Evolutionary conservation across 2,113 vertebrate species (phyloP).

Genomic region (Dipodomys merriami): DNA sequence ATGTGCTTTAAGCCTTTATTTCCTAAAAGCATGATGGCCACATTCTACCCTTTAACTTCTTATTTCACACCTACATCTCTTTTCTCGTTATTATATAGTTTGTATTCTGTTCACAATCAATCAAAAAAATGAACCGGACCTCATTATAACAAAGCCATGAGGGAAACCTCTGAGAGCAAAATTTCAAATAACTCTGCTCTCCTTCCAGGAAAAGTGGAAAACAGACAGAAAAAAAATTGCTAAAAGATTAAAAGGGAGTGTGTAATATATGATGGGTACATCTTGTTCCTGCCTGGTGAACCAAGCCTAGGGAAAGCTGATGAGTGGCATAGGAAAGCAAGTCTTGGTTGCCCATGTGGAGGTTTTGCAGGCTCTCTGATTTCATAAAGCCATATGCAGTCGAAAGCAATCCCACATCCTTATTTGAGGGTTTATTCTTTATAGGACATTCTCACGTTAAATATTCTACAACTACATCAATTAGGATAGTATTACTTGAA

Average conservation of each 20-base stretch:
- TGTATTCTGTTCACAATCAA: not conserved
- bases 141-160: conserved; percentile 25
- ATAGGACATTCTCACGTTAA: not conserved
- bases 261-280: not conserved
- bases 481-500: not conserved
- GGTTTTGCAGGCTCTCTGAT: not conserved
- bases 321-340: not conserved
- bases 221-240: conserved; percentile 2
- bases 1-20: not conserved
- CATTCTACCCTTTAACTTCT: not conserved
- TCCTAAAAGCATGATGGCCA: not conserved
- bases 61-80: not conserved
- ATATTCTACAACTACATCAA: not conserved
- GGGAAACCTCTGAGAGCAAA: conserved; percentile 38
- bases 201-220: conserved; percentile 38
- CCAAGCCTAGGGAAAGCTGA: not conserved
- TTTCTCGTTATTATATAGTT: not conserved
- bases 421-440: not conserved
- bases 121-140: not conserved
- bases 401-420: not conserved
- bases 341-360: too few species aligned
- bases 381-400: not conserved
- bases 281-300: not conserved
- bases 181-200: conserved; percentile 54
- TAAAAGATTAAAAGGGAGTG: conserved; percentile 25